Evolutionary conservation across 2,888 invertebrate genomes (phyloP), one percentile per base, ranked within the genome.

Genomic region (Synanthedon formicaeformis): DNA sequence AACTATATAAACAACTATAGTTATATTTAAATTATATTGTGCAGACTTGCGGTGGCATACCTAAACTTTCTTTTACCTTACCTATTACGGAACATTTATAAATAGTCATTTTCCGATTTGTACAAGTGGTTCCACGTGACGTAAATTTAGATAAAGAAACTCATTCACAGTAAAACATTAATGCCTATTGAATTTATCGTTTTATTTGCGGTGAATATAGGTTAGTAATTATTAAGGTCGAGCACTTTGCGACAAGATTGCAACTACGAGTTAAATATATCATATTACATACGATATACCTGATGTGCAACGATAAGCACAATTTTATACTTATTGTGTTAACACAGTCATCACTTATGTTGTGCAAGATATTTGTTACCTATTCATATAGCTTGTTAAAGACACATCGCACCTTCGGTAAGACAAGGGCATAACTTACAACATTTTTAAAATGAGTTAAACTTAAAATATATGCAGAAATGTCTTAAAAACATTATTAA

Each of bases 161-260:
- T 34, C 23, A 49, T 49, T 49, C 49, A 13, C 14, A 49, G 11
- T 49, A 49, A 49, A 49, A 49, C 49, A 49, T 12, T 49, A 18
- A 14, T 45, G 50, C 62, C 69, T 73, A 77, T 76, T 71, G 70
- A 66, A 70, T 71, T 78, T 79, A 80, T 81, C 80, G 69, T 69
- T 68, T 69, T 68, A 68, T 73, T 65, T 71, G 69, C 69, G 67
- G 63, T 66, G 67, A 66, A 80, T 75, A 66, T 81, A 71, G 79
- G 81, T 78, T 78, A 80, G 74, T 73, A 65, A 71, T 70, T 76
- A 82, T 81, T 75, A 73, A 68, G 83, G 81, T 77, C 79, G 74
- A 76, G 75, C 69, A 49, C 49, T 49, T 49, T 16, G 45, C 45
- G 45, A 45, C 45, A 45, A 34, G 45, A 45, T 45, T 45, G 45